Evolutionary conservation across 2,888 invertebrate genomes (phyloP).

Genomic region (Charanyca ferruginea): DNA sequence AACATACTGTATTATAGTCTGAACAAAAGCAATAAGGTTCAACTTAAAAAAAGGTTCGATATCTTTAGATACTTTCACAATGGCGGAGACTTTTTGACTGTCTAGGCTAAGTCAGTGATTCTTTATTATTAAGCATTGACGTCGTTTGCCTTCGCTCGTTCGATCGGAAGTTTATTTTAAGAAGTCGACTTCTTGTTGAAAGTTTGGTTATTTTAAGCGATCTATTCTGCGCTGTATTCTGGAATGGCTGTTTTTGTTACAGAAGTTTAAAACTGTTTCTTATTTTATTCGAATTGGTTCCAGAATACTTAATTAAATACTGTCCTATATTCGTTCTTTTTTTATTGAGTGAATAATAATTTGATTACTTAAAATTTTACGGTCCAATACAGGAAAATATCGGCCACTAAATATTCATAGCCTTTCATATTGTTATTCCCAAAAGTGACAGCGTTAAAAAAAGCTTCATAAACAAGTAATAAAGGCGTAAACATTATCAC

Average conservation of each 20-base stretch:
- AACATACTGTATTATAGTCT: not conserved
- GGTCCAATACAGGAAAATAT: not conserved
- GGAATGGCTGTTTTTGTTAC: slow-evolving; percentile 31
- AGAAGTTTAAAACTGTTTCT: slow-evolving; percentile 26
- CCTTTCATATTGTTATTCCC: slow-evolving; percentile 7
- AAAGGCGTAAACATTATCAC: slow-evolving; percentile 32
- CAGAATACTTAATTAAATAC: slow-evolving; percentile 3
- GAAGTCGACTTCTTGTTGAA: slow-evolving; percentile 42
- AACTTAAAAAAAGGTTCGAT: slow-evolving; percentile 32
- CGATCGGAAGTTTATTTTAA: slow-evolving; percentile 47
- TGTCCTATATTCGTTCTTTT: not conserved
- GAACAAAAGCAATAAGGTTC: slow-evolving; percentile 22
- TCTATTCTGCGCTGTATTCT: slow-evolving; percentile 24
- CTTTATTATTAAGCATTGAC: slow-evolving; percentile 58
- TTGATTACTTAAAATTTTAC: not conserved
- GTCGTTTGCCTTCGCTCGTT: slow-evolving; percentile 33
- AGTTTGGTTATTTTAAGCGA: slow-evolving; percentile 54
- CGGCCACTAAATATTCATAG: not conserved
- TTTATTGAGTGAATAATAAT: not conserved
- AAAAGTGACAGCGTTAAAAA: slow-evolving; percentile 3
- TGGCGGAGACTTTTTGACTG: slow-evolving; percentile 23
- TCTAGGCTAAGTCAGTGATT: slow-evolving; percentile 44
- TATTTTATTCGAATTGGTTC: slow-evolving; percentile 30
- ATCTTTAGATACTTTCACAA: slow-evolving; percentile 36
- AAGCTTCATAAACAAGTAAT: slow-evolving; percentile 40